Percentiles rank a stretch among this genome's conserved stretches.
Conservation (phyloP, 1,140 invertebrate genomes). For the Cotesia vestalis region DNA sequence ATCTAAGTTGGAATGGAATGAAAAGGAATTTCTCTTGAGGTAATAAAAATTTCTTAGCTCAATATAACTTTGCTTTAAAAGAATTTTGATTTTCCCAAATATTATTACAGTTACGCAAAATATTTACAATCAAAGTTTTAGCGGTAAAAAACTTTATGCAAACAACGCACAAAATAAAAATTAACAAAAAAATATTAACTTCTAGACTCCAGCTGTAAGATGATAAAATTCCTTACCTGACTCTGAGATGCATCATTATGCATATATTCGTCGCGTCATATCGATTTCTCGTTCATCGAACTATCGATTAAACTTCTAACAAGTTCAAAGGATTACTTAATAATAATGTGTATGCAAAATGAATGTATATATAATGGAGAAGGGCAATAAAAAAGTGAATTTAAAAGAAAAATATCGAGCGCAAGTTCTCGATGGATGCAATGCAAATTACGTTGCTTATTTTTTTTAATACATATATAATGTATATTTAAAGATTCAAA, state of each 20-base stretch:
- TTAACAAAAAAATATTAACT: too few species aligned
- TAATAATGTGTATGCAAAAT: constrained; percentile 22
- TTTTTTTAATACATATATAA: constrained; percentile 9
- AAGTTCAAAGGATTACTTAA: constrained; percentile 32
- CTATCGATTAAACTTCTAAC: constrained; percentile 8
- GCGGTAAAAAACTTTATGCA: too few species aligned
- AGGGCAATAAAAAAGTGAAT: constrained; percentile 12
- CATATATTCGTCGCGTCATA: constrained; percentile 37
- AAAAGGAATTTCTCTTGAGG: too few species aligned
- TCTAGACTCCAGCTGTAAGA: too few species aligned
- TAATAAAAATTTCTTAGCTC: too few species aligned
- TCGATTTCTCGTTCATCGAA: constrained; percentile 32
- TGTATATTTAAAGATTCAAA: background rate
- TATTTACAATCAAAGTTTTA: too few species aligned
- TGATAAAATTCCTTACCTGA: too few species aligned
- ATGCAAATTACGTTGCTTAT: background rate
- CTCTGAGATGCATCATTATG: constrained; percentile 19
- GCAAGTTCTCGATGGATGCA: background rate
- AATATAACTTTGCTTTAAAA: too few species aligned
- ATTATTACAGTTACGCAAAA: too few species aligned
- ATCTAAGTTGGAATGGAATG: too few species aligned
- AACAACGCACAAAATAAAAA: too few species aligned
- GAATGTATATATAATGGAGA: constrained; percentile 24
- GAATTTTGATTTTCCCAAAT: too few species aligned
- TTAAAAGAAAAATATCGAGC: background rate